Evolutionary conservation across 2,797 vertebrate genomes (phyloP), one percentile per base, ranked within the genome.

Genomic region (Rhynchotus rufescens): DNA sequence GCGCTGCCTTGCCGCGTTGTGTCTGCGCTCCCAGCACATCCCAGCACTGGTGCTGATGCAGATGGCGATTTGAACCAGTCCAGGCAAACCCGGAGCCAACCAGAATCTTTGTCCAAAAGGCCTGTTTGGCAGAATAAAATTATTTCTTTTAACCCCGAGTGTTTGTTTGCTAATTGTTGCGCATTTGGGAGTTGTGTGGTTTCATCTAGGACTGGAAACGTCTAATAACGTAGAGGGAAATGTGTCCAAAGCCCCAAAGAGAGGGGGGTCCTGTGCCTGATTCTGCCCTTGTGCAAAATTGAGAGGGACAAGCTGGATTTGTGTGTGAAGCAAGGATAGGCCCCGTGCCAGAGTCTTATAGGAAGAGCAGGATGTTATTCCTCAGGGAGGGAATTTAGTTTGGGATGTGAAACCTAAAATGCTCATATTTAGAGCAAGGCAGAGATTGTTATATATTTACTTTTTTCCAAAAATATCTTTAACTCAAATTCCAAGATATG

Each of bases 21-120:
- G 82, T 74, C 94, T 93, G 92, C 2, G 23, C 76, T 91, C 65
- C 92, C 14, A 83, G 94, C 80, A 81, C 80, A 68, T 96, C 84
- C 91, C 92, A 87, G 95, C 74, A 89, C 89, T 52, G 81, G 85
- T 91, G 89, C 28, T 64, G 20, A 2, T 6, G 40, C 93, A 93
- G 71, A 90, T 80, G 94, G 92, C 78, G 80, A 42, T 49, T 71
- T 72, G 81, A 91, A 67, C 84, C 71, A 7, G 79, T 6, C 59
- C 3, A 2, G 15, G 12, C 30, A 9, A 73, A 22, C 69, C 59
- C 30, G 1, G 66, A 56, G 69, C 92, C 94, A 84, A 15, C 72
- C 79, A 47, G 10, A 21, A 30, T 51, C 66, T 84, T 64, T 78
- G 42, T 34, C 84, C 84, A 67, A 81, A 92, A 38, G 4, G 68